Percentiles rank a stretch among this genome's conserved stretches.
Conservation (phyloP, 1,140 invertebrate genomes). For the Drosophila sp. region DNA sequence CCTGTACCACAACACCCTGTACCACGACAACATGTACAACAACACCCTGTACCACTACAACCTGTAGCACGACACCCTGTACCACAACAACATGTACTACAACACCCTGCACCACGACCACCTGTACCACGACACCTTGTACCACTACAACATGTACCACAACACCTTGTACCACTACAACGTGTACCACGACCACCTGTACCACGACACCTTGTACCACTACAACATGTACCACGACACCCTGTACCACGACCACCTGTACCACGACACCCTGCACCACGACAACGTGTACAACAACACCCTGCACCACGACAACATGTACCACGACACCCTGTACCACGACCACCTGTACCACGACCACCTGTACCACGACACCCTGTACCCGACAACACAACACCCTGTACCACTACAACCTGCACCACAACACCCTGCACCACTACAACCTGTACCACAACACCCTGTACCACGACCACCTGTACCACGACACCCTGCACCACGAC, state of each 20-base stretch:
- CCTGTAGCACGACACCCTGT: background rate
- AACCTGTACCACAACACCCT: too few relatives aligned
- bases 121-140: slow-evolving; percentile 2
- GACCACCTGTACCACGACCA: too few relatives aligned
- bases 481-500: too few relatives aligned
- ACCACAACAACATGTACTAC: background rate
- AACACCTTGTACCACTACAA: background rate
- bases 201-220: background rate
- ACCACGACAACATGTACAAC: slow-evolving; percentile 1
- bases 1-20: background rate
- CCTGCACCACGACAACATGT: background rate
- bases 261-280: too few relatives aligned
- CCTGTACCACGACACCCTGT: background rate
- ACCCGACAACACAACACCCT: too few relatives aligned
- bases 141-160: background rate
- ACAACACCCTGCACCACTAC: background rate
- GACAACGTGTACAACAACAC: too few relatives aligned
- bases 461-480: too few relatives aligned
- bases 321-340: too few relatives aligned
- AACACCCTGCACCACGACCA: background rate
- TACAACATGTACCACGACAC: background rate
- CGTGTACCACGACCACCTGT: background rate
- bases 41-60: background rate
- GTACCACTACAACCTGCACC: slow-evolving; percentile 3
- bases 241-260: too few relatives aligned